Conservation (phyloP, 2,888 invertebrate genomes). For the Pseudanteris insignis region DNA sequence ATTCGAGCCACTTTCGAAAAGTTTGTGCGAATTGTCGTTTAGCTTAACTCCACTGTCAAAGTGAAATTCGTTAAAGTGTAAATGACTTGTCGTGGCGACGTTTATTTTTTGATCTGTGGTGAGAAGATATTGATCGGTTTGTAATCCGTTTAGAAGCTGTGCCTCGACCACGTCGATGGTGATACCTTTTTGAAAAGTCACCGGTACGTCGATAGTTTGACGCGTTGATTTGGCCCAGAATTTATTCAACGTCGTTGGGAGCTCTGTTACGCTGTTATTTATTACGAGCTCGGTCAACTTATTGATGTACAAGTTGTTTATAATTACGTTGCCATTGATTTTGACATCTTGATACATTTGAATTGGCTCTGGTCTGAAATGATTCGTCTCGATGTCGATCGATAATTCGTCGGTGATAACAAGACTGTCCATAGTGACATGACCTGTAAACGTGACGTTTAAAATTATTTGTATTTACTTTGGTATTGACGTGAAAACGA, state of each 20-base stretch:
- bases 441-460: slow-evolving; percentile 51
- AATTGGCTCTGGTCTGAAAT: slow-evolving; percentile 29
- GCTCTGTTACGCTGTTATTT: slow-evolving; percentile 24
- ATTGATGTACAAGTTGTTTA: slow-evolving; percentile 45
- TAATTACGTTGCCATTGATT: slow-evolving; percentile 49
- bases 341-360: slow-evolving; percentile 54
- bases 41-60: too few relatives aligned
- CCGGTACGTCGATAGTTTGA: slow-evolving; percentile 47
- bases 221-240: slow-evolving; percentile 56
- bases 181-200: slow-evolving; percentile 48
- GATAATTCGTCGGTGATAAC: slow-evolving; percentile 50
- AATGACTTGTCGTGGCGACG: slow-evolving; percentile 21
- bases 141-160: slow-evolving; percentile 50
- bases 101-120: slow-evolving; percentile 46
- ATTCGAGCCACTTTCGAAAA: too few relatives aligned
- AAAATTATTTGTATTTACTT: too few relatives aligned
- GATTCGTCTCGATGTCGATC: slow-evolving; percentile 31
- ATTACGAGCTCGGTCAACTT: slow-evolving; percentile 24
- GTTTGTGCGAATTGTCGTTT: too few relatives aligned
- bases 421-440: slow-evolving; percentile 48
- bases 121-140: slow-evolving; percentile 52
- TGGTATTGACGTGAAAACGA: too few relatives aligned
- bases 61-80: slow-evolving; percentile 8
- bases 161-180: slow-evolving; percentile 51
- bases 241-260: slow-evolving; percentile 37